Conservation (phyloP, 2,797 vertebrate species). For the Limosa lapponica region DNA sequence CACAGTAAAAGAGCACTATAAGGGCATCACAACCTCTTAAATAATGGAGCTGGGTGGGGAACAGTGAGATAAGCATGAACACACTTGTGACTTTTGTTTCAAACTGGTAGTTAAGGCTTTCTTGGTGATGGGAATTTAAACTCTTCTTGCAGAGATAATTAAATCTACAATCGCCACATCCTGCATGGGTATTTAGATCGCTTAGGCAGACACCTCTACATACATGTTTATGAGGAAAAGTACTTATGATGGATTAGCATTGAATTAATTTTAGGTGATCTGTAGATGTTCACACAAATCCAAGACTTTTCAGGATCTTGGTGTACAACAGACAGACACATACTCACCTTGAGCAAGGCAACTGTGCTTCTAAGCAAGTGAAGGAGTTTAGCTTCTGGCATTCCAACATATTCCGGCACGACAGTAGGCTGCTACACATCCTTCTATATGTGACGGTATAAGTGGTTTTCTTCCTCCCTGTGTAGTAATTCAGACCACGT, state of each 20-base stretch:
- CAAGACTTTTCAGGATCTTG: neutral
- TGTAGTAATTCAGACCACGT: neutral
- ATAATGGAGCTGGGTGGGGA: fast-evolving
- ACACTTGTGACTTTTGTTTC: neutral
- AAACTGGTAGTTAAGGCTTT: neutral
- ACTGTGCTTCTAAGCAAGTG: neutral
- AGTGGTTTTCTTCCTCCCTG: neutral
- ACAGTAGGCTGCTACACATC: neutral
- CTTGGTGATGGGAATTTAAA: neutral
- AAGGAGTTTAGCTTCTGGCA: neutral
- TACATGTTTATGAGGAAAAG: neutral
- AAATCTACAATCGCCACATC: neutral
- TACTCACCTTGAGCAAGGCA: neutral
- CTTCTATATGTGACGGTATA: neutral
- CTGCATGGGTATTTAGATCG: neutral
- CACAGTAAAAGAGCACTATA: neutral
- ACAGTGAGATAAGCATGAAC: neutral
- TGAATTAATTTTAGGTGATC: neutral
- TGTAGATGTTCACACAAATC: neutral
- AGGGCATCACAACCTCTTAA: neutral
- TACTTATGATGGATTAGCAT: neutral
- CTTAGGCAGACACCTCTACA: neutral
- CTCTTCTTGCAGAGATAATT: neutral
- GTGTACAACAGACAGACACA: neutral
- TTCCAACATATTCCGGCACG: neutral